Base-by-base conservation (phyloP, 92 coral and sea anemone species). In the Phenganax stokvisi region DNA sequence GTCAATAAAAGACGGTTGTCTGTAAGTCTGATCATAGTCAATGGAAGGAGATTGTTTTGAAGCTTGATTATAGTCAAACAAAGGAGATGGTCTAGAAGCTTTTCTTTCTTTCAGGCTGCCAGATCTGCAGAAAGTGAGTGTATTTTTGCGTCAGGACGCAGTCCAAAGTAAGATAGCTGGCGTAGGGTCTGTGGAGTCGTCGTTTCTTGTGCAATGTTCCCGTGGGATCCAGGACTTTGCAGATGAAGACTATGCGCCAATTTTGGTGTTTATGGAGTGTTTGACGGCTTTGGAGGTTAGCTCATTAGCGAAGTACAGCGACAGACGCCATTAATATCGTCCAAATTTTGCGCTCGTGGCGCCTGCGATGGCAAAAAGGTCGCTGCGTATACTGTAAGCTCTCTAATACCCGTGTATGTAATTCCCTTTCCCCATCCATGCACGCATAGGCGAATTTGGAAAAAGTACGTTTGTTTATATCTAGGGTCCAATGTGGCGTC, bases 401-500 rank as follows among this genome's bases (percentile, higher is more conserved):
- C 75, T 71, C 75, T 10, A 52, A 9, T 29, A 10, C 29, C 51
- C 54, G 12, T 71, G 12, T 29, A 30, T 71, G 12, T 29, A 30
- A 1, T 0, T 71, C 52, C 20, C 10, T 71, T 65, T 65, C 27
- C 31, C 10, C 1, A 1, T 65, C 71, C 15, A 10, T 65, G 7
- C 7, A 1, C 16, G 0, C 15, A 59, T 59, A 6, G 27, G 27
- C 7, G n/a, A 59, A 59, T 59, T 13, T 68, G 51, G 51, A 29
- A 47, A 10, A 12, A 44, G 15, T 0, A 51, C 59, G 13, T 51
- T 60, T 1, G 58, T 27, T 37, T 37, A 56, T 37, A 80, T n/a
- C 2, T 30, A 93, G 98, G 98, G 98, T 56, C 98, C 98, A 27
- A 93, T 93, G 71, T 93, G 98, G 98, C 97, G 98, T 57, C 97